These are phyloP conservation scores for Lydus trimaculatus DNA, from an alignment of 2,888 invertebrate genomes.

Conservation along the genomic window DNA sequence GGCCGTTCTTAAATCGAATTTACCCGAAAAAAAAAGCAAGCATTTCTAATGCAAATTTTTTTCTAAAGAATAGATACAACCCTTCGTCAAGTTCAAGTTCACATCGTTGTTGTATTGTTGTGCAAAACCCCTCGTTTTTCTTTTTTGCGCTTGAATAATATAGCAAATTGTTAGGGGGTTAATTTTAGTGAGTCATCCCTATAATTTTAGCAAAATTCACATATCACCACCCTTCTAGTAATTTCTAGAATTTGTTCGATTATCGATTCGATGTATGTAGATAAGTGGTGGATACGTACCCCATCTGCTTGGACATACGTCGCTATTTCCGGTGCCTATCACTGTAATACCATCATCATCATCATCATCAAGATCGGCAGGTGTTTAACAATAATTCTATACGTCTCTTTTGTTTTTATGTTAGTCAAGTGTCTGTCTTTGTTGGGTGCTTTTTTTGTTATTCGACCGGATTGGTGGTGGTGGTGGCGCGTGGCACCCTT, in stretches of 20 bases:
- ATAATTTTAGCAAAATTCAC: not conserved
- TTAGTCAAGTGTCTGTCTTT: not conserved
- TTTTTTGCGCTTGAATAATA: conserved; percentile 13
- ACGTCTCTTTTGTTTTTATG: not conserved
- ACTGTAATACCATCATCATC: not conserved
- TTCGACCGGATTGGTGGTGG: not conserved
- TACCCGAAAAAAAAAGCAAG: too few species aligned
- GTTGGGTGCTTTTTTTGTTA: not conserved
- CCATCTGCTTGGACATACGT: conserved; percentile 6
- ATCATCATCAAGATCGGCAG: not conserved
- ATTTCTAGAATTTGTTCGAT: not conserved
- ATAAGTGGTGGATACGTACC: not conserved
- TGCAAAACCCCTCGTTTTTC: not conserved
- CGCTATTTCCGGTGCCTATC: not conserved
- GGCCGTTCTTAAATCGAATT: not conserved
- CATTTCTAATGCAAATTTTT: conserved; percentile 10
- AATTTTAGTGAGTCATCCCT: conserved; percentile 19
- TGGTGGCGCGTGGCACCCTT: not conserved
- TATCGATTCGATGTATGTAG: not conserved
- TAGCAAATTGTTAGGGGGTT: conserved; percentile 14
- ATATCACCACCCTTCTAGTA: not conserved
- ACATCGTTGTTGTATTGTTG: too few species aligned
- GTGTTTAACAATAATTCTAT: not conserved
- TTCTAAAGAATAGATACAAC: not conserved
- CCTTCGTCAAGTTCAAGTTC: not conserved